Conservation (phyloP, 1,140 invertebrate species). For the Chelonus insularis region DNA sequence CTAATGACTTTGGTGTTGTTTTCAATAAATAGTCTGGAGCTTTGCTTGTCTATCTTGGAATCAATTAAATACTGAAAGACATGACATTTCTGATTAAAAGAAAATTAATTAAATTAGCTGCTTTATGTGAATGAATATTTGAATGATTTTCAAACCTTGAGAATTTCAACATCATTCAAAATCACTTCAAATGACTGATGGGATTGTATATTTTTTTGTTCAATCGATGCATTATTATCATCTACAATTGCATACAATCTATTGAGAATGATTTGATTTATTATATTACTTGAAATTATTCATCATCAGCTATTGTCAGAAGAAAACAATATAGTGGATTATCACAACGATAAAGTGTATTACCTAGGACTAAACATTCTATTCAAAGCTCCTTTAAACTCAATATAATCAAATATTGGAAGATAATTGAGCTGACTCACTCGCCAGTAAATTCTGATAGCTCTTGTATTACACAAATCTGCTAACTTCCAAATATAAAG, state of each 20-base stretch:
- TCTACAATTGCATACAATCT: not conserved
- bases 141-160: too few relatives aligned
- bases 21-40: too few relatives aligned
- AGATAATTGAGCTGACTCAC: conserved; percentile 31
- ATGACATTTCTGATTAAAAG: too few relatives aligned
- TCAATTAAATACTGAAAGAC: too few relatives aligned
- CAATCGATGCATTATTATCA: too few relatives aligned
- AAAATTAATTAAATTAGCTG: too few relatives aligned
- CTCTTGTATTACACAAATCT: conserved; percentile 27
- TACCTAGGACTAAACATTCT: conserved; percentile 29
- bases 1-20: too few relatives aligned
- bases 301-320: not conserved
- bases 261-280: not conserved
- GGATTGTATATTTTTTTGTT: too few relatives aligned
- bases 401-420: conserved; percentile 33
- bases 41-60: too few relatives aligned
- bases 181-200: too few relatives aligned
- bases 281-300: not conserved
- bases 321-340: not conserved
- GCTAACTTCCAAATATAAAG: conserved; percentile 20
- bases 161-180: too few relatives aligned
- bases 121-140: too few relatives aligned
- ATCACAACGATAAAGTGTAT: not conserved
- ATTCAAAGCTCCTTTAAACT: conserved; percentile 35
- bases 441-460: conserved; percentile 37